Evolutionary conservation across 1,140 invertebrate genomes (phyloP).

Genomic region (Scaptodrosophila lebanonensis): DNA sequence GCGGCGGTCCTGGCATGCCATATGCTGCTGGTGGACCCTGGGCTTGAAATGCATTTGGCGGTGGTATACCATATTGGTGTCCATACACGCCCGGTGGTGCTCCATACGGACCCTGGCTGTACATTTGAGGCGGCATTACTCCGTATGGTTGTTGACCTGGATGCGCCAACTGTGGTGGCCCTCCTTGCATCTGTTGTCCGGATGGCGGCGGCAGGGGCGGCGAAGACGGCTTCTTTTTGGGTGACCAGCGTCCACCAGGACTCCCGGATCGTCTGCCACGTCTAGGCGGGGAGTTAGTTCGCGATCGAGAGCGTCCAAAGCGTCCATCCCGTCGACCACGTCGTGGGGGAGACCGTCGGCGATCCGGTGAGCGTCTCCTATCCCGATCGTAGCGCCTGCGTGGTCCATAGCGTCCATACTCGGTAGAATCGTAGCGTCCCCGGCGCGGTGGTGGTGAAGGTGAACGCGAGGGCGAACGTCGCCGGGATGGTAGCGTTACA

Average conservation of each 20-base stretch:
- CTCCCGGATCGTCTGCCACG: constrained; percentile 29
- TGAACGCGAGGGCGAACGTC: constrained; percentile 51
- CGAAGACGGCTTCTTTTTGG: constrained; percentile 65
- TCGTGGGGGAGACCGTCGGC: constrained; percentile 53
- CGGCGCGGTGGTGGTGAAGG: constrained; percentile 43
- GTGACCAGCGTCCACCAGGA: constrained; percentile 55
- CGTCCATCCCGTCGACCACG: constrained; percentile 52
- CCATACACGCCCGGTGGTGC: constrained; percentile 47
- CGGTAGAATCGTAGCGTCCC: constrained; percentile 59
- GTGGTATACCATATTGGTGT: constrained; percentile 54
- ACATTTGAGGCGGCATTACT: constrained; percentile 56
- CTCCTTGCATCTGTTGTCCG: constrained; percentile 15
- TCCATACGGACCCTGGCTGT: constrained; percentile 37
- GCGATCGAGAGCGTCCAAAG: constrained; percentile 43
- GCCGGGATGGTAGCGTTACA: constrained; percentile 33
- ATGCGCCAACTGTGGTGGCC: constrained; percentile 29
- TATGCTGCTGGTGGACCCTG: constrained; percentile 48
- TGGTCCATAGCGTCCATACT: constrained; percentile 52
- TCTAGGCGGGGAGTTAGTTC: constrained; percentile 39
- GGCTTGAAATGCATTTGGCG: constrained; percentile 40
- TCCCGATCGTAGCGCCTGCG: constrained; percentile 52
- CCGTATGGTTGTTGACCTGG: constrained; percentile 23
- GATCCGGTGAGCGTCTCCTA: constrained; percentile 47
- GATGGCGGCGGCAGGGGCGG: constrained; percentile 44
- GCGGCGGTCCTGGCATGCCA: constrained; percentile 47